Evolutionary conservation across 2,797 vertebrate genomes (phyloP).

Genomic region (Scleropages formosus): DNA sequence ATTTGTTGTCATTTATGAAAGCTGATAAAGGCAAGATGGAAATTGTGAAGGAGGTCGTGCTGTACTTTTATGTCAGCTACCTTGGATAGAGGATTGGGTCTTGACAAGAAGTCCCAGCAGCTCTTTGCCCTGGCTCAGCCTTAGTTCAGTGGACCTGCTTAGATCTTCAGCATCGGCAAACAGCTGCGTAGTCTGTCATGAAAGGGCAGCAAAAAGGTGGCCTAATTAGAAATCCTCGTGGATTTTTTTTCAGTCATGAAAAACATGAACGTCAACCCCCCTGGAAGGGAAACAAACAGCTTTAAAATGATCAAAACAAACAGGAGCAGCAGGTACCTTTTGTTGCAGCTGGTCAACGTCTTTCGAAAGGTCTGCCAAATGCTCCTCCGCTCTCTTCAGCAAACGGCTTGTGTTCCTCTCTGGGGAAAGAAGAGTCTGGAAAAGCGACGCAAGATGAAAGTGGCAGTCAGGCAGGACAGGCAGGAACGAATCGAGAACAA

Average conservation of each 20-base stretch:
- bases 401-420: conserved; percentile 45
- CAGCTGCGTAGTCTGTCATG: conserved; percentile 63
- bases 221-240: not conserved
- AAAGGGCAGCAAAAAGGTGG: conserved; percentile 15
- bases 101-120: conserved; percentile 63
- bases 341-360: conserved; percentile 61
- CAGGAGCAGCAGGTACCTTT: conserved; percentile 60
- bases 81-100: conserved; percentile 66
- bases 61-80: conserved; percentile 57
- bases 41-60: not conserved
- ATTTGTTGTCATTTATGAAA: not conserved
- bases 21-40: not conserved
- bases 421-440: conserved; percentile 42
- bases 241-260: not conserved
- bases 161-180: conserved; percentile 54
- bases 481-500: not conserved
- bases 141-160: conserved; percentile 54
- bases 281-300: not conserved
- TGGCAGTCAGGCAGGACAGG: too few species aligned
- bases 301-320: not conserved
- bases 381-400: conserved; percentile 52
- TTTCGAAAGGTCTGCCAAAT: conserved; percentile 54
- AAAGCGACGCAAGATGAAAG: not conserved
- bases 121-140: conserved; percentile 59
- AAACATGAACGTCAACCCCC: not conserved